Base-by-base conservation (phyloP, 2,888 invertebrate species). In the Agriopis marginaria region DNA sequence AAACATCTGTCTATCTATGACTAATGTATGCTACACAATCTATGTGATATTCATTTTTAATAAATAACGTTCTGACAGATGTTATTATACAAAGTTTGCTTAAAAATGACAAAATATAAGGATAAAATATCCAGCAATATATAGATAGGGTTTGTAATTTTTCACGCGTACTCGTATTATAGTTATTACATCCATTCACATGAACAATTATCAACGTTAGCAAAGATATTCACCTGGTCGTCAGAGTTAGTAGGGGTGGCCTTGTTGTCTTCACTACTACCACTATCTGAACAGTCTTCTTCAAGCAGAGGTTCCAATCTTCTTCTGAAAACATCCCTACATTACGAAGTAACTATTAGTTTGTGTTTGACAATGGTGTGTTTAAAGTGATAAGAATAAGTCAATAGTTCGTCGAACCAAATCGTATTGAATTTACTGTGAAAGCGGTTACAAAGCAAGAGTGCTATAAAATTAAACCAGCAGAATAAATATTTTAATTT, bases 221-320 rank as follows among this genome's bases (percentile, higher is more conserved):
- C n/a, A 45, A 66, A 73, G 68, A 88, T 93, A 92, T 92, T 93
- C 94, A 94, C 94, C 94, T 94, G 94, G 87, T 93, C 92, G 11
- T 93, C 93, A 60, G 93, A 91, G 76, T 94, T 91, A 77, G 94
- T 93, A 74, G 94, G 92, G 10, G 94, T 92, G 1, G 91, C 88
- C 68, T 94, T 94, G 78, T 93, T 92, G 69, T 94, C 91, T 79
- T 92, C 92, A 64, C 93, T 92, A 66, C 93, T 92, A 68, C 84
- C 91, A 77, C 96, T 96, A 82, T 96, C 96, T 23, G 97, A 97
- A 71, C 95, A 96, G 44, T 98, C 97, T 90, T 98, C 98, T 89
- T 98, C 97, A 75, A 97, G 95, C 7, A 98, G 95, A 61, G 98
- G 97, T 86, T 98, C 98, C 82, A 98, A 90, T 78, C 97, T 95